Conservation (phyloP, 2,113 vertebrate species). For the Entomyzon cyanotis region DNA sequence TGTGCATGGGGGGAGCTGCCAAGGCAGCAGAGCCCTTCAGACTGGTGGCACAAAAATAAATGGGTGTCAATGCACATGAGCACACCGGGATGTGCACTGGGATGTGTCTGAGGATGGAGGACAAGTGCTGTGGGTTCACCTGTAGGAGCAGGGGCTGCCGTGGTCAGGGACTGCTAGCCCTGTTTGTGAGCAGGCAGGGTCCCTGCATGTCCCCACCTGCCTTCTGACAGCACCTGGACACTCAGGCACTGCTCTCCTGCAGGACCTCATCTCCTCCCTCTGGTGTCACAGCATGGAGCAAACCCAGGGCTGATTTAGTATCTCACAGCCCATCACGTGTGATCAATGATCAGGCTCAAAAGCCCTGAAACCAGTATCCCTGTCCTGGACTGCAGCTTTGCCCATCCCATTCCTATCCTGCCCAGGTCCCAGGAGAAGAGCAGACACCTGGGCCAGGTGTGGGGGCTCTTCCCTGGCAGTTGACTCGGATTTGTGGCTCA, state of each 20-base stretch:
- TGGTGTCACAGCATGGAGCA: not conserved
- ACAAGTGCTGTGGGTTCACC: fast-evolving
- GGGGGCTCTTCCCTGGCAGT: not conserved
- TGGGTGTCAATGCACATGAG: not conserved
- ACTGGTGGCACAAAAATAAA: not conserved
- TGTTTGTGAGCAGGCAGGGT: not conserved
- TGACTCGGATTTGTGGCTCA: not conserved
- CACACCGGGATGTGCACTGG: not conserved
- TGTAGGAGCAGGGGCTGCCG: fast-evolving
- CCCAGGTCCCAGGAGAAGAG: not conserved
- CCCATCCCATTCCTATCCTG: not conserved
- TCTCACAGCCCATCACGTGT: not conserved
- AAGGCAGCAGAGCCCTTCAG: not conserved
- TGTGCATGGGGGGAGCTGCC: not conserved
- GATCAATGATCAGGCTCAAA: not conserved
- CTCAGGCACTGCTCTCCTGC: not conserved
- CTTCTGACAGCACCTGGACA: fast-evolving
- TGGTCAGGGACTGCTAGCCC: not conserved
- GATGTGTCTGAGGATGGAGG: not conserved
- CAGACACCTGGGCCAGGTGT: not conserved
- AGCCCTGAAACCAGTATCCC: not conserved
- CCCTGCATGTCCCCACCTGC: not conserved
- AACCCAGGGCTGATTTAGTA: not conserved
- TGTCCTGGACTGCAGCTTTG: not conserved
- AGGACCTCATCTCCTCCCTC: not conserved